Base-by-base conservation (phyloP, 64 coral and sea anemone species). In the Montipora sp. region DNA sequence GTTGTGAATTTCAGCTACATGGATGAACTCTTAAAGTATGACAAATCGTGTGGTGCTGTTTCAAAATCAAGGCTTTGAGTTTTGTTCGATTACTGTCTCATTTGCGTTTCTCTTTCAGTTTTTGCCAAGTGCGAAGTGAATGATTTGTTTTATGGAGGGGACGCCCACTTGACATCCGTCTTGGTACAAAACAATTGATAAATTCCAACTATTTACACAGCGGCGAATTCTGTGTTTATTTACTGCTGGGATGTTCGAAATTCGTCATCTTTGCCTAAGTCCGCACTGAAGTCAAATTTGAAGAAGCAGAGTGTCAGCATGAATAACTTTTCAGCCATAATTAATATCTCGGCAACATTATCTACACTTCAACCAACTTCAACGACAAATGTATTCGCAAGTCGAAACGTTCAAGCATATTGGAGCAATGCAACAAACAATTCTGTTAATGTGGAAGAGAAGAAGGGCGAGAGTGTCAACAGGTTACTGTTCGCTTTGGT, bases 401-500 rank as follows among this genome's bases (percentile, higher is more conserved):
- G 16, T 19, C 46, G 19, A 8, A 23, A 21, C 66, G 21, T 15
- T 50, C 46, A 69, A 5, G 46, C 9, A 20, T 49, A 71, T 71
- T 23, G 23, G 3, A 85, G 65, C 18, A 85, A 85, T 45, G 15
- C 46, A 3, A 69, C 61, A 21, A 49, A 70, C 45, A 22, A 16
- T 60, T 48, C 82, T 13, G 47, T 47, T 71, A 85, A 21, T 1
- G 2, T 8, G 45, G 9, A 3, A 49, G 63, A 72, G 16, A 4
- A 43, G 46, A 7, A 21, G 19, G 53, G 11, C 7, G 82, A 85
- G 20, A 50, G 6, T 65, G 19, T 85, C 9, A 92, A 80, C 57
- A 76, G 69, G 14, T 68, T 94, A 15, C 51, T 80, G 11, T 63
- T 78, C 7, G 95, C 92, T 15, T 50, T 98, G 47, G 55, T 92